phyloP scores from a whole-genome alignment of 2,888 invertebrate genomes.

The Acanthosepion esculentum region DNA sequence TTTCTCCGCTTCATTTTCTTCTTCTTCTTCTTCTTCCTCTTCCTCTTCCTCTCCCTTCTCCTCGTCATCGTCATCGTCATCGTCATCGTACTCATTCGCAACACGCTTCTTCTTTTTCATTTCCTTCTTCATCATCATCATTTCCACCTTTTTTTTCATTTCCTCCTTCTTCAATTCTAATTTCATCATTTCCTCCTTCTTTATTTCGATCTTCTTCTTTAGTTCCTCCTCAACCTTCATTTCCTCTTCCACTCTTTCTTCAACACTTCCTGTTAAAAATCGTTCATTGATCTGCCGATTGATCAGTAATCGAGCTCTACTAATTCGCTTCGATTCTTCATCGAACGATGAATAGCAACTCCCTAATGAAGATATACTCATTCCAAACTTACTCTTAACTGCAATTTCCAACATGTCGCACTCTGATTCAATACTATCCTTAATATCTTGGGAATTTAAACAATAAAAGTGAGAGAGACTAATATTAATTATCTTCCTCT shows the following conservation, averaged over 20 bases:
- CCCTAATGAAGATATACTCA: background rate
- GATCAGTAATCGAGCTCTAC: background rate
- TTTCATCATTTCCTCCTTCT: background rate
- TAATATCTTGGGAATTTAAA: background rate
- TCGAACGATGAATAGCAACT: background rate
- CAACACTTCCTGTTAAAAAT: too few species aligned
- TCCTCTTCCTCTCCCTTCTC: background rate
- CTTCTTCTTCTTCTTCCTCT: background rate
- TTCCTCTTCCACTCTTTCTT: background rate
- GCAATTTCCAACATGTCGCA: background rate
- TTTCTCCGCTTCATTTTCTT: background rate
- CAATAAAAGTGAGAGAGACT: background rate
- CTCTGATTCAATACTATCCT: background rate
- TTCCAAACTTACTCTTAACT: background rate
- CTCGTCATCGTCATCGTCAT: background rate
- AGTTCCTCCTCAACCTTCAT: background rate
- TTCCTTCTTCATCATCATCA: background rate
- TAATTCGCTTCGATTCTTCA: background rate
- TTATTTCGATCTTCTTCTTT: background rate
- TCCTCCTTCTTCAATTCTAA: background rate
- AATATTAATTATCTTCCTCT: background rate
- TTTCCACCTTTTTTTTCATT: background rate
- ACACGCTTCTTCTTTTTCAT: background rate
- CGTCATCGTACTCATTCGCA: background rate
- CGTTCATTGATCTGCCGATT: too few species aligned